Evolutionary conservation across 2,113 vertebrate genomes (phyloP).

Genomic region (Clarias gariepinus): DNA sequence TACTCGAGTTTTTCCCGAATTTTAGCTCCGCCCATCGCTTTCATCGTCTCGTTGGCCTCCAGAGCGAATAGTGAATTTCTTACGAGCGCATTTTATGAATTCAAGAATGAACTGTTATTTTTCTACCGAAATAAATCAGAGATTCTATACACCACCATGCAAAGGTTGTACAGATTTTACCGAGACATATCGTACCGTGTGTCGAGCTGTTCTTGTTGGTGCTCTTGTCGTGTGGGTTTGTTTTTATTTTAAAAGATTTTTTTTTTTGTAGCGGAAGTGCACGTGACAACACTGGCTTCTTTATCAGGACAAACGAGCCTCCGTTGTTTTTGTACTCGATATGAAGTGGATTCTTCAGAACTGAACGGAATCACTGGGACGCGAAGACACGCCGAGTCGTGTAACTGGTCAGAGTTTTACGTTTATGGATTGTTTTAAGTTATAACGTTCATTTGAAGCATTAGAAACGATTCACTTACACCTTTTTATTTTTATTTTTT

Average conservation of each 20-base stretch:
- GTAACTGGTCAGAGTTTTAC: constrained; percentile 7
- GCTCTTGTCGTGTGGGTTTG: constrained; percentile 58
- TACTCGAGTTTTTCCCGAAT: background rate
- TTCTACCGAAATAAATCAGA: constrained; percentile 78
- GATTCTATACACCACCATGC: constrained; percentile 77
- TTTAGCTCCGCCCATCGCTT: background rate
- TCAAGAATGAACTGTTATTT: constrained; percentile 76
- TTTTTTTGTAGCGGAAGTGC: constrained; percentile 63
- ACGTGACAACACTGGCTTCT: constrained; percentile 72
- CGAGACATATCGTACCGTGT: constrained; percentile 66
- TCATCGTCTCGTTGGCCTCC: background rate
- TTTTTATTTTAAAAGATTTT: background rate
- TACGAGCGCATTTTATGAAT: constrained; percentile 55
- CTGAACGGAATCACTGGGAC: constrained; percentile 68
- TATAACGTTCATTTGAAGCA: background rate
- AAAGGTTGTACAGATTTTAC: constrained; percentile 73
- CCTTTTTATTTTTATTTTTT: background rate
- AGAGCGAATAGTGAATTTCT: background rate
- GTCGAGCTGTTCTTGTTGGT: constrained; percentile 68
- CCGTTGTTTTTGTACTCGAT: constrained; percentile 70
- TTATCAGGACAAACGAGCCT: constrained; percentile 72
- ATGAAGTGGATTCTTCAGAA: constrained; percentile 74
- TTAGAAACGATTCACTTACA: constrained; percentile 5
- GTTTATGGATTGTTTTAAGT: background rate
- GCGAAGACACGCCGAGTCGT: background rate